A percentile compares a stretch with the other conserved stretches of the same genome.
These are phyloP conservation scores for Amblyraja radiata DNA, from an alignment of 2,797 vertebrate species.

Conservation along the genomic window DNA sequence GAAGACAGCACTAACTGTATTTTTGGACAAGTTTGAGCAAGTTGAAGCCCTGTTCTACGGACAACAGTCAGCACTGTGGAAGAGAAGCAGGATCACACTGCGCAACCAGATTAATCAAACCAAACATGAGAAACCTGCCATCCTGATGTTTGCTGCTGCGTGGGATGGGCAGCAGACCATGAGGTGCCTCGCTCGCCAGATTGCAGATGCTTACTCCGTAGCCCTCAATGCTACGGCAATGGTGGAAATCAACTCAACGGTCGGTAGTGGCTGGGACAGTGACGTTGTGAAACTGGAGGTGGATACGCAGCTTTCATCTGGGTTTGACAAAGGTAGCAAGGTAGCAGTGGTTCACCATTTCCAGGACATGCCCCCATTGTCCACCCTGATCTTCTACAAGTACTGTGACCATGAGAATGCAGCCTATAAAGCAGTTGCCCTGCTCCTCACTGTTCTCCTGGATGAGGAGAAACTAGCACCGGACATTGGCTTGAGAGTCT, in stretches of 20 bases:
- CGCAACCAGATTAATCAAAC: conserved; percentile 68
- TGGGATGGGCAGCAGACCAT: conserved; percentile 63
- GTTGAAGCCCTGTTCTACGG: conserved; percentile 62
- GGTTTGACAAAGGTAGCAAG: conserved; percentile 61
- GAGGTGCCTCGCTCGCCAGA: conserved; percentile 62
- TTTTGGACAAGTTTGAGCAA: conserved; percentile 57
- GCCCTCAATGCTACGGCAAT: conserved; percentile 55
- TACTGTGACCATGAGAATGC: conserved; percentile 88
- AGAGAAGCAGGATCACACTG: conserved; percentile 64
- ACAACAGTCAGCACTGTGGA: conserved; percentile 73
- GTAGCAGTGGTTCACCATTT: conserved; percentile 76
- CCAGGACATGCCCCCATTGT: conserved; percentile 73
- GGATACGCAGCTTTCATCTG: conserved; percentile 62
- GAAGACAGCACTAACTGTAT: conserved; percentile 49
- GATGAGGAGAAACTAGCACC: conserved; percentile 57
- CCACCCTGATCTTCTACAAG: conserved; percentile 90
- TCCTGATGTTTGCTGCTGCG: conserved; percentile 72
- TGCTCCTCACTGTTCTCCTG: conserved; percentile 78
- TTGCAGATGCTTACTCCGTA: conserved; percentile 65
- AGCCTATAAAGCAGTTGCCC: conserved; percentile 72
- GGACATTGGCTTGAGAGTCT: conserved; percentile 48
- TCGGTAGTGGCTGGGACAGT: conserved; percentile 56
- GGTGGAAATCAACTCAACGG: conserved; percentile 60
- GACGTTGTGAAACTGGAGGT: conserved; percentile 70
- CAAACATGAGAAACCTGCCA: conserved; percentile 68